phyloP scores from a whole-genome alignment of 2,797 vertebrate species.

The Bradypodion pumilum region DNA sequence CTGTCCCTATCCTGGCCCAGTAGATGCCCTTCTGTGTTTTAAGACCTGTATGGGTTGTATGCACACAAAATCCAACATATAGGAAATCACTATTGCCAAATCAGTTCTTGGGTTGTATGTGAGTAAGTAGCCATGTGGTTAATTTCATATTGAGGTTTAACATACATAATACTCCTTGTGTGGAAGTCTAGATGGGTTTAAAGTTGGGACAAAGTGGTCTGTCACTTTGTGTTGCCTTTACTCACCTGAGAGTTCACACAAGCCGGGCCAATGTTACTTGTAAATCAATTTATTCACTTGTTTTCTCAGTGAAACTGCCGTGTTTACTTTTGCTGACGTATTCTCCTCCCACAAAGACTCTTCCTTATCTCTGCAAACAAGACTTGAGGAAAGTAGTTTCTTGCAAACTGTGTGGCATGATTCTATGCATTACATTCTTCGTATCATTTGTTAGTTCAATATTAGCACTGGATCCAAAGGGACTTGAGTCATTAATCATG shows the following conservation, averaged over 20 bases:
- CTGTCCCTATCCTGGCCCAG: neutral
- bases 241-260: neutral
- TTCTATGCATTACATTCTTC: neutral
- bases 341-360: accelerated
- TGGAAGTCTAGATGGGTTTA: neutral
- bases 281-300: neutral
- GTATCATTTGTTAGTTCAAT: neutral
- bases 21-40: neutral
- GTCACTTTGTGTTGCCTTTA: neutral
- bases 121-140: neutral
- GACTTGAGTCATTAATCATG: neutral
- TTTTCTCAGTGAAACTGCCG: neutral
- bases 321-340: neutral
- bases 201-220: neutral
- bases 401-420: accelerated
- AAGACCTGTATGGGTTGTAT: neutral
- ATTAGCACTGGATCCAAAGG: neutral
- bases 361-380: neutral
- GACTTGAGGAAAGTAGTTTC: neutral
- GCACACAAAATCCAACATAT: neutral
- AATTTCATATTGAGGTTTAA: neutral
- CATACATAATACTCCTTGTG: neutral
- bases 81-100: neutral
- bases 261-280: neutral
- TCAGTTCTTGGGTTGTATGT: neutral